A percentile compares a stretch with the other conserved stretches of the same genome.
phyloP scores from a whole-genome alignment of 2,113 vertebrate species.

The Okapia johnstoni region DNA sequence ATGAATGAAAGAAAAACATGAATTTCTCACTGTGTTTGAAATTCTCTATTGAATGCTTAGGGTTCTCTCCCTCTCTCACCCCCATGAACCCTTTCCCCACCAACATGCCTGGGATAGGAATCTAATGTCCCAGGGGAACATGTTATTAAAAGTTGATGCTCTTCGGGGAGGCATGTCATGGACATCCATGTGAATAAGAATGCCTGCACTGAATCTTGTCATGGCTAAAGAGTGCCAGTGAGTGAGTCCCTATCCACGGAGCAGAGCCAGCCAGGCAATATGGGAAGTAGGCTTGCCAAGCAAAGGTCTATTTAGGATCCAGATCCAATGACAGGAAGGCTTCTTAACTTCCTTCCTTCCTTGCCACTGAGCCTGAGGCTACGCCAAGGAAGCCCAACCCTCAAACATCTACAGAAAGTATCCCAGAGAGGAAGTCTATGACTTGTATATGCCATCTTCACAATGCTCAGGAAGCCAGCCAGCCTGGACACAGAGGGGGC shows the following conservation, averaged over 20 bases:
- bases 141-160: background rate
- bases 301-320: background rate
- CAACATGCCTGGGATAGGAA: background rate
- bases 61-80: background rate
- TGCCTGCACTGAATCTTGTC: background rate
- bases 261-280: background rate
- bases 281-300: background rate
- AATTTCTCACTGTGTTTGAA: background rate
- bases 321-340: background rate
- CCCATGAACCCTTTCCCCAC: background rate
- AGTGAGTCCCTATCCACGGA: background rate
- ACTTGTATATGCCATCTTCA: background rate
- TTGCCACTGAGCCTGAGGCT: background rate
- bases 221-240: background rate
- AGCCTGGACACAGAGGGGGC: background rate
- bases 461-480: background rate
- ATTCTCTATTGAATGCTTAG: background rate
- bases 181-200: background rate
- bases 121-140: background rate
- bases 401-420: background rate
- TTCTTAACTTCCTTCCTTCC: conserved; percentile 45
- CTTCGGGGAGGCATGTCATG: background rate
- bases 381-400: background rate
- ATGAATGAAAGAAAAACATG: background rate
- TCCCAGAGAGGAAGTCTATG: background rate